phyloP scores from a whole-genome alignment of 2,113 vertebrate genomes.

The Colinus virginianus region DNA sequence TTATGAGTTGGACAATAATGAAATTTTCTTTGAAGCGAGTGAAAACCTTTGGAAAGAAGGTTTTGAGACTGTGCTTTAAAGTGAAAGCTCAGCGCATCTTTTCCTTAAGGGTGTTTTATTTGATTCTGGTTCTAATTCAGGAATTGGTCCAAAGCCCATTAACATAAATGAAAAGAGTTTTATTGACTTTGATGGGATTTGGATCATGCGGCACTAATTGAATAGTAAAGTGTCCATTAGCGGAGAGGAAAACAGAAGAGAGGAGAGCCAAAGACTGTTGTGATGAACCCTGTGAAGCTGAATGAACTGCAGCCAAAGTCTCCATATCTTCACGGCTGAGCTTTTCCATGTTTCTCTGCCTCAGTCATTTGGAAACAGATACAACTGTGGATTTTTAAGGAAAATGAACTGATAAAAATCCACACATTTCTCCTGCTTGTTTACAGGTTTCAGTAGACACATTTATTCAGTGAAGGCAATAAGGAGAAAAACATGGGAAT shows the following conservation, averaged over 20 bases:
- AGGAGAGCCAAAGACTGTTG: conserved; percentile 30
- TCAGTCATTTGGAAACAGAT: conserved; percentile 1
- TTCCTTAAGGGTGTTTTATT: conserved; percentile 45
- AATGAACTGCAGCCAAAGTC: conserved; percentile 51
- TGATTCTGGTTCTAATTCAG: conserved; percentile 51
- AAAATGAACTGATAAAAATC: not conserved
- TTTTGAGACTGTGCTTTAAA: conserved; percentile 42
- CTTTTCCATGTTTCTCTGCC: not conserved
- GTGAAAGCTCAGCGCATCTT: not conserved
- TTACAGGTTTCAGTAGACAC: not conserved
- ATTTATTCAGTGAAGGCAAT: not conserved
- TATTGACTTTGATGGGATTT: conserved; percentile 69
- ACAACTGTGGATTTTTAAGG: not conserved
- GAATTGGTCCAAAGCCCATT: conserved; percentile 45
- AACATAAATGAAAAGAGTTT: conserved; percentile 60
- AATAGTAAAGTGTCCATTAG: conserved; percentile 67
- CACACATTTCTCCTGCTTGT: not conserved
- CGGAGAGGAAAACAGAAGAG: conserved; percentile 50
- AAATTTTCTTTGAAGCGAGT: not conserved
- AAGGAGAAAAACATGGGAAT: not conserved
- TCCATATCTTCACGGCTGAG: conserved; percentile 15
- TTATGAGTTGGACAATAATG: not conserved
- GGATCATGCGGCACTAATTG: conserved; percentile 60
- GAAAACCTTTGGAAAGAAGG: conserved; percentile 19
- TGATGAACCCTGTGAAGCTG: conserved; percentile 19